These are phyloP conservation scores for Agonopterix alstromeriana DNA, from an alignment of 2,888 invertebrate genomes.

Conservation along the genomic window DNA sequence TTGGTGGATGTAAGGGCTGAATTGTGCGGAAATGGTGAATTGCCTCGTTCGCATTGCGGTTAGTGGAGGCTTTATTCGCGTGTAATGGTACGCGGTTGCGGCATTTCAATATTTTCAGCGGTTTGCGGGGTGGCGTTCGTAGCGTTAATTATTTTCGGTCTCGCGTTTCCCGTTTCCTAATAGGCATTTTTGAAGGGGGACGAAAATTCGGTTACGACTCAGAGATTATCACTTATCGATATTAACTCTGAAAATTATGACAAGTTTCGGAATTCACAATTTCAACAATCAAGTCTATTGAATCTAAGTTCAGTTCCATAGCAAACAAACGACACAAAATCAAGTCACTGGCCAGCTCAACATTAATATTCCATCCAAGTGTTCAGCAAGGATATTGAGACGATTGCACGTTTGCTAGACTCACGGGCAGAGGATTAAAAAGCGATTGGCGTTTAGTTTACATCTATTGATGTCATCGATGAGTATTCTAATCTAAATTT, in stretches of 20 bases:
- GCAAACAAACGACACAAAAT: background rate
- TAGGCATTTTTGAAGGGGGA: background rate
- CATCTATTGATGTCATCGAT: too few species aligned
- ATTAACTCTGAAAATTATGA: too few species aligned
- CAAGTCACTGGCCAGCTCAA: background rate
- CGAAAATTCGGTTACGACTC: background rate
- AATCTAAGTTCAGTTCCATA: too few species aligned
- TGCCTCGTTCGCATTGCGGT: constrained; percentile 51
- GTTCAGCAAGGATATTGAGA: background rate
- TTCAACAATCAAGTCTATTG: too few species aligned
- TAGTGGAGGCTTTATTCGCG: constrained; percentile 42
- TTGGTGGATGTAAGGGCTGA: constrained; percentile 30
- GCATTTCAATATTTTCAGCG: constrained; percentile 48
- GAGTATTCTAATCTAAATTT: too few species aligned
- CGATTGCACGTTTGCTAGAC: background rate
- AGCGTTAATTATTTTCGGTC: constrained; percentile 27
- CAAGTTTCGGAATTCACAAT: too few species aligned
- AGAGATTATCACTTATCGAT: too few species aligned
- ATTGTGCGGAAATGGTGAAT: constrained; percentile 46
- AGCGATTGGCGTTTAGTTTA: background rate
- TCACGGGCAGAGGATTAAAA: background rate
- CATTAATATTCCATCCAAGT: constrained; percentile 5
- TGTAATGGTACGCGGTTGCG: constrained; percentile 43
- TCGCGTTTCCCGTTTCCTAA: constrained; percentile 12
- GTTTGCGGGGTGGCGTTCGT: constrained; percentile 22